Evolutionary conservation across 2,888 invertebrate species (phyloP), one percentile per base, ranked within the genome.

Genomic region (Polymixis flavicincta): DNA sequence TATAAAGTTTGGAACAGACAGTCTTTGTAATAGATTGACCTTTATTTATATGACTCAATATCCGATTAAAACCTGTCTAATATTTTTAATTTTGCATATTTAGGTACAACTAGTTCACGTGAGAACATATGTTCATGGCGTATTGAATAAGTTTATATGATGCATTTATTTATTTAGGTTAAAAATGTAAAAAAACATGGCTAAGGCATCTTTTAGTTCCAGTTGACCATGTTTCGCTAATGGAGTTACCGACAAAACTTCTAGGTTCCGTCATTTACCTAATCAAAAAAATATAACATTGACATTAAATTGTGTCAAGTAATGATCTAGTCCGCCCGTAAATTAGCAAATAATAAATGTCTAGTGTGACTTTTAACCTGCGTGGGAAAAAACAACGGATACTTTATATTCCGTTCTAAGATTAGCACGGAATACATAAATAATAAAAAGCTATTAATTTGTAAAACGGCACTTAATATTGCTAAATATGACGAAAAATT

Each of bases 321-420:
- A 60, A 67, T 75, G 45, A 57, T 57, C 19, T 55, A 22, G 55
- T 28, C 50, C 32, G 22, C 19, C 17, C 42, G 37, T 79, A 63
- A 68, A 79, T 75, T 48, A 67, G 25, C 57, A 75, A 66, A 72
- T 59, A 71, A 66, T 50, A 67, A 83, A 72, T 45, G 59, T 71
- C 61, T 72, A 22, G 13, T 25, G 42, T 75, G 65, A 76, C 60
- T 82, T 79, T 76, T 83, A 76, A 83, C 61, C 80, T n/a, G 72
- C 84, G 80, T 82, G 84, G 76, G 82, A 80, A 80, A 67, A 68
- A 55, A 17, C 59, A 67, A 72, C 66, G 63, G 61, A 76, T 60
- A 66, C 37, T 68, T 80, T 52, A 73, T 54, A 70, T 71, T 72
- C 67, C 28, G 45, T 71, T 72, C 25, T 52, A 60, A 59, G 14